Conservation (phyloP, 2,888 invertebrate genomes). For the Macrosiphum euphorbiae region DNA sequence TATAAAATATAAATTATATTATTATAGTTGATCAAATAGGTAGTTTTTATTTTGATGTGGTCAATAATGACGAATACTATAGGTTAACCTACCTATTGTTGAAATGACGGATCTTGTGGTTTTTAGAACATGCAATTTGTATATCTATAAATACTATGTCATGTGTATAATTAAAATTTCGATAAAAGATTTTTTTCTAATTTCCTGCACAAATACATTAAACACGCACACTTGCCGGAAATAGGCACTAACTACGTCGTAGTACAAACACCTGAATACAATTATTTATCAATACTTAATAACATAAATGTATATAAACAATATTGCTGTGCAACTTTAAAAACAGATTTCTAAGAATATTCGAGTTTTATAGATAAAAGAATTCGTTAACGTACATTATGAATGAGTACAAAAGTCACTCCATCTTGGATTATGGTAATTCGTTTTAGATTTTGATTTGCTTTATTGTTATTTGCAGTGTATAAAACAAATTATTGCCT, state of each 20-base stretch:
- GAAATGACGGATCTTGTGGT: background rate
- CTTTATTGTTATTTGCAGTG: background rate
- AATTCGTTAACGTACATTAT: background rate
- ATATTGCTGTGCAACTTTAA: background rate
- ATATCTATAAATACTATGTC: background rate
- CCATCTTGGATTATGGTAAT: background rate
- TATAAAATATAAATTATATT: background rate
- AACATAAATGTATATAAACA: background rate
- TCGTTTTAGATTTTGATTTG: conserved; percentile 1
- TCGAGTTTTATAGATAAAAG: background rate
- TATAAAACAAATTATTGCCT: background rate
- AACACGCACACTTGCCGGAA: background rate
- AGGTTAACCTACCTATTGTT: background rate
- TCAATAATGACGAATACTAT: background rate
- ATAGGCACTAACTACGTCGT: background rate
- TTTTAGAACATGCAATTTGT: background rate
- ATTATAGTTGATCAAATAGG: background rate
- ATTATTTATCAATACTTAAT: background rate
- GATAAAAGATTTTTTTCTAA: background rate
- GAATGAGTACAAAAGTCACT: background rate
- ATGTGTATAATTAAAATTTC: background rate
- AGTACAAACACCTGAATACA: background rate
- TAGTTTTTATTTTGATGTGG: background rate
- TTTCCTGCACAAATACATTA: background rate
- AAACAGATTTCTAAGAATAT: background rate